Percentiles rank a stretch among this genome's conserved stretches.
These are phyloP conservation scores for Thamnophis sirtalis DNA, from an alignment of 2,113 vertebrate species.

Conservation along the genomic window DNA sequence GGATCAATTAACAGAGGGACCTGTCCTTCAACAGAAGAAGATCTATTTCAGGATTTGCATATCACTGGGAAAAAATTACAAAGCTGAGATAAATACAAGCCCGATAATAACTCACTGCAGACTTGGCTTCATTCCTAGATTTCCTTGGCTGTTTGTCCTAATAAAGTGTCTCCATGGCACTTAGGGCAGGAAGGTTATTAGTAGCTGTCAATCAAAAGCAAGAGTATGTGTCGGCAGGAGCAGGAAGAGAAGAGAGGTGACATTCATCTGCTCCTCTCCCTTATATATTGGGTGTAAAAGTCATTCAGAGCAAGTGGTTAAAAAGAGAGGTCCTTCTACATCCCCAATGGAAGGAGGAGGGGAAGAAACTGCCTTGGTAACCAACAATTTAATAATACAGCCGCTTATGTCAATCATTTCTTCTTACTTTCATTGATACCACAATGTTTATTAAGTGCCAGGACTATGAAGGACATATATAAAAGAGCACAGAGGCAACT, in stretches of 20 bases:
- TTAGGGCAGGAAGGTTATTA: constrained; percentile 87
- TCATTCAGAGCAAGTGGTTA: constrained; percentile 77
- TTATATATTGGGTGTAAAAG: constrained; percentile 78
- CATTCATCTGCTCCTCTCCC: constrained; percentile 76
- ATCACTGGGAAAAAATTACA: constrained; percentile 83
- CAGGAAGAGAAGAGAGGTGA: constrained; percentile 78
- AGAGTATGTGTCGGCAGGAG: constrained; percentile 73
- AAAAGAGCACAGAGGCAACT: constrained; percentile 50
- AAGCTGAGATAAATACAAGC: constrained; percentile 83
- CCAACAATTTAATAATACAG: constrained; percentile 71
- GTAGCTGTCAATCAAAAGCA: constrained; percentile 88
- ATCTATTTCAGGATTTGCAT: constrained; percentile 87
- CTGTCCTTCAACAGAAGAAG: constrained; percentile 87
- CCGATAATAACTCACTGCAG: constrained; percentile 88
- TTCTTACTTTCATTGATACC: constrained; percentile 63
- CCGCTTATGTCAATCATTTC: constrained; percentile 68
- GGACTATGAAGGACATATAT: constrained; percentile 65
- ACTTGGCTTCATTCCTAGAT: constrained; percentile 88
- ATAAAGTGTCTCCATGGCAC: constrained; percentile 84
- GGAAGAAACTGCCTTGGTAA: constrained; percentile 66
- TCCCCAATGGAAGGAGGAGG: constrained; percentile 62
- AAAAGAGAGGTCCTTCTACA: constrained; percentile 72
- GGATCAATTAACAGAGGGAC: constrained; percentile 92
- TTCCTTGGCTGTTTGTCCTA: constrained; percentile 88
- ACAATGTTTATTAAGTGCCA: constrained; percentile 62